Percentiles rank a stretch among this genome's conserved stretches.
Evolutionary conservation across 2,113 vertebrate species (phyloP).

Genomic region (Anhinga anhinga): DNA sequence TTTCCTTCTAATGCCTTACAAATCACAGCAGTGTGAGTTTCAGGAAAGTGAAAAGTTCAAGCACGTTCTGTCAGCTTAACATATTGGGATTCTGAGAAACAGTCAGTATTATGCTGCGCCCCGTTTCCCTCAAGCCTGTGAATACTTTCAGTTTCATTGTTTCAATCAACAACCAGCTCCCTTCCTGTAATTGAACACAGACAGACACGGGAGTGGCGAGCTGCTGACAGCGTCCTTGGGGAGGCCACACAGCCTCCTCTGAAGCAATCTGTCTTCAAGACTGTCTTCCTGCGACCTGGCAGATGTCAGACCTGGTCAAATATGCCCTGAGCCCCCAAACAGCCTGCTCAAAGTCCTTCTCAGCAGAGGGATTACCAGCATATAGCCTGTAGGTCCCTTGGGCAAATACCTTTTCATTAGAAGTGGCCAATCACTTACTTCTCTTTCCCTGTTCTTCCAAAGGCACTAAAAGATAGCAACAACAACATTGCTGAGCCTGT

Average conservation of each 20-base stretch:
- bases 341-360: background rate
- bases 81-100: background rate
- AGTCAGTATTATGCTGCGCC: background rate
- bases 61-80: background rate
- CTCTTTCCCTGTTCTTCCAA: background rate
- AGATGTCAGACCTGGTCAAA: background rate
- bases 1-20: background rate
- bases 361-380: background rate
- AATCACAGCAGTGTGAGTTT: background rate
- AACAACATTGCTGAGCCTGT: background rate
- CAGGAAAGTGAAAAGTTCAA: background rate
- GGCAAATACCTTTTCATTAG: background rate
- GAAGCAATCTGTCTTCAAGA: background rate
- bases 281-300: background rate
- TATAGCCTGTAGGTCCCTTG: background rate
- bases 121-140: background rate
- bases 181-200: background rate
- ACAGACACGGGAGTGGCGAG: background rate
- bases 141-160: background rate
- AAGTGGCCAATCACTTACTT: background rate
- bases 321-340: background rate
- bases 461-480: background rate
- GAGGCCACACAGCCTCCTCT: background rate
- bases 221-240: background rate
- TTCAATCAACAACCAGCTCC: background rate